Evolutionary conservation across 2,888 invertebrate species (phyloP), one percentile per base, ranked within the genome.

Genomic region (Amphipoea oculea): DNA sequence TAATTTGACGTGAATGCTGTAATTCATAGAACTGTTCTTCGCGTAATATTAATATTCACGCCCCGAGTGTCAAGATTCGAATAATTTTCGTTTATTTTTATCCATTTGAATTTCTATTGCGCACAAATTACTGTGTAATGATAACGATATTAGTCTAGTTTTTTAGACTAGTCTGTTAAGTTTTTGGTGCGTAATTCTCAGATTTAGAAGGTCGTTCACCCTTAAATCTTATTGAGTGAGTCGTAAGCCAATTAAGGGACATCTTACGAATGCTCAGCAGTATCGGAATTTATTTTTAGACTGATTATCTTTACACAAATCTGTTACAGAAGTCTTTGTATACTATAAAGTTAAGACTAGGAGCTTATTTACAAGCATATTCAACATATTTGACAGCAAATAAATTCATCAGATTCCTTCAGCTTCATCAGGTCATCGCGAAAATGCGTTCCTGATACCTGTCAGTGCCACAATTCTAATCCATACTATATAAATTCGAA

Each of bases 81-180:
- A 88, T 89, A 87, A 78, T 81, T 80, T 81, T 78, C 36, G 82
- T 84, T 86, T 84, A 85, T 86, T 83, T 86, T 80, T 80, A 78
- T 83, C 82, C 69, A 82, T 86, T 87, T 81, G 54, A 75, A 88
- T 82, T 86, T 86, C 73, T 80, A 81, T 86, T 71, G 69, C 60
- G 65, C 42, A 73, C 67, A 79, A 80, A 40, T 40, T 40, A 40
- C 40, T 5, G 40, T 40, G 40, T 40, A 40, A 40, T 40, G 40
- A 54, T 40, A 40, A 40, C 4, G 40, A 54, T 69, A 73, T 72
- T 72, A 70, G 48, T 69, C n/a, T 73, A 63, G 29, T 29, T 23
- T 68, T 71, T 63, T 67, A 23, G 20, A 42, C 5, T 4, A 48
- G 12, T 51, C 17, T 60, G 42, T 23, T 42, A 45, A 45, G 9